A percentile compares a stretch with the other conserved stretches of the same genome.
These are phyloP conservation scores for Ormyrus rosae DNA, from an alignment of 2,888 invertebrate species.

Conservation along the genomic window DNA sequence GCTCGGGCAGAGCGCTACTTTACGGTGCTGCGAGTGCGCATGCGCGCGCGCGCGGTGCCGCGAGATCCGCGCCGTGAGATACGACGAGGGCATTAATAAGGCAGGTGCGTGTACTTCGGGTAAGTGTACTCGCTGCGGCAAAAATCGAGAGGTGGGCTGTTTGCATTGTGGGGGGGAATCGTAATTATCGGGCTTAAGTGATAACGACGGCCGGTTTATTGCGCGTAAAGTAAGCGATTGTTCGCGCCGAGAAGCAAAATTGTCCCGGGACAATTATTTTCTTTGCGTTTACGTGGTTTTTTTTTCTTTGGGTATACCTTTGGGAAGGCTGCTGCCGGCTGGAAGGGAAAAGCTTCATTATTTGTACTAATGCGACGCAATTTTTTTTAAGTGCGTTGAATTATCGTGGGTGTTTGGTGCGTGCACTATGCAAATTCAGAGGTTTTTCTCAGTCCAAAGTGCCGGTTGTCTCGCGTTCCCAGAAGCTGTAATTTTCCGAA, in stretches of 20 bases:
- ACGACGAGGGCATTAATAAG: conserved; percentile 47
- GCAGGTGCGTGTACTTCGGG: conserved; percentile 32
- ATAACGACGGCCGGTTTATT: conserved; percentile 10
- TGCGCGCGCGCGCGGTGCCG: conserved; percentile 1
- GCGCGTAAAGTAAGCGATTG: conserved; percentile 37
- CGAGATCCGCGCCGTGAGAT: conserved; percentile 46
- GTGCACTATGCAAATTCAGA: too few relatives aligned
- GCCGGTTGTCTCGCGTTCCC: too few relatives aligned
- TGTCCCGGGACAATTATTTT: conserved; percentile 38
- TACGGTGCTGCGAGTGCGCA: conserved; percentile 6
- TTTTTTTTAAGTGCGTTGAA: too few relatives aligned
- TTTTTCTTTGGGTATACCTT: background rate
- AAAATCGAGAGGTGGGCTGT: conserved; percentile 20
- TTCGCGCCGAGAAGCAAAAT: conserved; percentile 16
- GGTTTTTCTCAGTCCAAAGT: too few relatives aligned
- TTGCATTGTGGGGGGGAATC: conserved; percentile 25
- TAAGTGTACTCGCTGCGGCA: too few relatives aligned
- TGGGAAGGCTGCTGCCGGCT: too few relatives aligned
- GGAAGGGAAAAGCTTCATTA: too few relatives aligned
- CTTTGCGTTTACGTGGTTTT: background rate
- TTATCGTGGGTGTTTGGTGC: too few relatives aligned
- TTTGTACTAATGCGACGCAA: too few relatives aligned
- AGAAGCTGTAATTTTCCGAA: too few relatives aligned
- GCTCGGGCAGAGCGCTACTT: conserved; percentile 27
- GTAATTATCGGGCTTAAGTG: conserved; percentile 31